Conservation (phyloP, 2,797 vertebrate genomes). For the Atherinosoma microstoma region DNA sequence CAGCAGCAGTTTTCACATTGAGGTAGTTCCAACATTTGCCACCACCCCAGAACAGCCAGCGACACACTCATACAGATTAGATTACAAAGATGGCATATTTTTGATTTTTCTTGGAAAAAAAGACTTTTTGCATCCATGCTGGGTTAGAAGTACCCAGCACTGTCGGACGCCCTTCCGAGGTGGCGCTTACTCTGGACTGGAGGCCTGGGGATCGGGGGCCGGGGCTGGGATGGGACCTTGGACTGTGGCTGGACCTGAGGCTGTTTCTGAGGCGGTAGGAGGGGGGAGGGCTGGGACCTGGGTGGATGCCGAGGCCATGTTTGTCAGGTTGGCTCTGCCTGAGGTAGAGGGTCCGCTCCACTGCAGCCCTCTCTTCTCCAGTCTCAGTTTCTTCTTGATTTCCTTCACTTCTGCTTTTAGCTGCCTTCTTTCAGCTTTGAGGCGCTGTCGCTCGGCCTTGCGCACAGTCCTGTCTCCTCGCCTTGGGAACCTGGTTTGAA, state of each 20-base stretch:
- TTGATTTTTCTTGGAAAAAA: slow-evolving; percentile 80
- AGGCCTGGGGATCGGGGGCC: slow-evolving; percentile 88
- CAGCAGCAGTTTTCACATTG: slow-evolving; percentile 86
- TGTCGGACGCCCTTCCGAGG: slow-evolving; percentile 77
- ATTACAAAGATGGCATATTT: slow-evolving; percentile 83
- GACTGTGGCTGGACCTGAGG: slow-evolving; percentile 81
- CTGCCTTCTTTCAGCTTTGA: slow-evolving; percentile 96
- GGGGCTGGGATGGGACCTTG: slow-evolving; percentile 80
- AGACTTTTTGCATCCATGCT: slow-evolving; percentile 81
- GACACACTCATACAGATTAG: slow-evolving; percentile 84
- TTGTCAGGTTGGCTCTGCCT: slow-evolving; percentile 75
- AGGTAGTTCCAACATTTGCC: slow-evolving; percentile 87
- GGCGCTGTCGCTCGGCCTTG: slow-evolving; percentile 95
- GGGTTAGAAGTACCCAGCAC: slow-evolving; percentile 79
- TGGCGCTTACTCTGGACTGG: slow-evolving; percentile 90
- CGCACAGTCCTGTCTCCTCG: slow-evolving; percentile 95
- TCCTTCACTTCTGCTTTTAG: slow-evolving; percentile 96
- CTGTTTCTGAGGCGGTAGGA: slow-evolving; percentile 75
- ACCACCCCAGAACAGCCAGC: slow-evolving; percentile 86
- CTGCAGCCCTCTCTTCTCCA: slow-evolving; percentile 94
- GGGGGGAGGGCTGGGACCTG: slow-evolving; percentile 79
- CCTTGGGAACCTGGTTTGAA: slow-evolving; percentile 90
- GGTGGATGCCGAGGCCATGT: slow-evolving; percentile 81
- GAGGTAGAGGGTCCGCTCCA: slow-evolving; percentile 89
- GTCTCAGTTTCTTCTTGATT: slow-evolving; percentile 96